Evolutionary conservation across 2,797 vertebrate species (phyloP), one percentile per base, ranked within the genome.

Genomic region (Kryptopterus vitreolus): DNA sequence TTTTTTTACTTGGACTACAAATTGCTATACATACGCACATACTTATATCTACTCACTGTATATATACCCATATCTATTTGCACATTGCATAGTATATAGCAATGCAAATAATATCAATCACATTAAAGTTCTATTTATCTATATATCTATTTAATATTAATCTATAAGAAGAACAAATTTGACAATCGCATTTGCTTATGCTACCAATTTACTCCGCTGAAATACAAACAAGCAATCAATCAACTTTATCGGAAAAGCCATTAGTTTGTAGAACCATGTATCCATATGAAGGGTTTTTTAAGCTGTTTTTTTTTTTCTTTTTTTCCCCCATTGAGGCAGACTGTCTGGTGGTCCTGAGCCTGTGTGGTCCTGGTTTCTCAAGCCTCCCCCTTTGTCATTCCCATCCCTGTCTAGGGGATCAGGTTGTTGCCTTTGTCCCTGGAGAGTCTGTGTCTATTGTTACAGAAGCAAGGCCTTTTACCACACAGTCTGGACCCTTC

Each of bases 381-480:
- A 79, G 68, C 31, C 15, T 68, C 53, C 78, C 48, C 57, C 80
- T 83, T 84, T 81, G 84, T 84, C 79, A 81, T 79, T 79, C 63
- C 71, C 83, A 80, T 82, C 82, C 33, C 74, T 82, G 79, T 85
- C 84, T 83, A 74, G 76, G n/a, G 84, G 86, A 87, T 87, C 87
- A 87, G 87, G 86, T 85, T 86, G 81, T 88, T 81, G 71, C 79
- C 76, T 82, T 85, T 86, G 83, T 88, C 86, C 81, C 86, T 57
- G 9, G 86, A 84, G 85, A 87, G 82, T 77, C 84, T 79, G 81
- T 78, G 71, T 66, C 82, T 79, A 87, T 87, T 88, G 86, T 89
- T 83, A 84, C 72, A 78, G 81, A 78, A 83, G 76, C 72, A 71
- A 80, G 84, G 82, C 78, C 77, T 84, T n/a, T 85, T 83, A 84